Percentiles rank a stretch among this genome's conserved stretches.
Conservation (phyloP, 2,113 vertebrate species). For the cat (Felis catus) region DNA sequence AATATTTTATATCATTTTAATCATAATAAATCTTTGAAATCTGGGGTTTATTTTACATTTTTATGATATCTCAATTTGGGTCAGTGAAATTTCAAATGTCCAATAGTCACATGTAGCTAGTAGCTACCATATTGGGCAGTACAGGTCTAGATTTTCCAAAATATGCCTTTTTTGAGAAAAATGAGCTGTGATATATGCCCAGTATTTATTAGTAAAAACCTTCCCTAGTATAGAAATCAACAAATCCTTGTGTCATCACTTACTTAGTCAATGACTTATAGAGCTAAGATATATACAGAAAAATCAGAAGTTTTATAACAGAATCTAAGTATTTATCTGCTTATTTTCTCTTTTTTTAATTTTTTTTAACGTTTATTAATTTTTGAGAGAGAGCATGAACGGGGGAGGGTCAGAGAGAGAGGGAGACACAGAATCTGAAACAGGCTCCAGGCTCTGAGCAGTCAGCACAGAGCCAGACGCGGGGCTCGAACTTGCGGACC, state of each 20-base stretch:
- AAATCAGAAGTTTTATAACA: background rate
- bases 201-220: background rate
- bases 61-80: background rate
- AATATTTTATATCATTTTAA: background rate
- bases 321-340: background rate
- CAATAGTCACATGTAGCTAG: background rate
- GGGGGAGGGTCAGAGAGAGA: too few species aligned
- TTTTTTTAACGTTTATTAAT: too few species aligned
- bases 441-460: too few species aligned
- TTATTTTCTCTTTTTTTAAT: background rate
- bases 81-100: background rate
- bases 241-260: background rate
- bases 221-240: background rate
- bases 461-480: too few species aligned
- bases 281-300: background rate
- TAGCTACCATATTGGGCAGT: background rate
- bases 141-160: background rate
- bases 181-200: background rate
- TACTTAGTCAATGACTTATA: background rate
- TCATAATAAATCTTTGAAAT: background rate
- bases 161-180: constrained; percentile 6
- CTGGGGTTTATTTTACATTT: background rate
- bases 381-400: too few species aligned
- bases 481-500: too few species aligned
- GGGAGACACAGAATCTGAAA: too few species aligned